Base-by-base conservation (phyloP, 2,888 invertebrate species). In the Diplolepis rosae region DNA sequence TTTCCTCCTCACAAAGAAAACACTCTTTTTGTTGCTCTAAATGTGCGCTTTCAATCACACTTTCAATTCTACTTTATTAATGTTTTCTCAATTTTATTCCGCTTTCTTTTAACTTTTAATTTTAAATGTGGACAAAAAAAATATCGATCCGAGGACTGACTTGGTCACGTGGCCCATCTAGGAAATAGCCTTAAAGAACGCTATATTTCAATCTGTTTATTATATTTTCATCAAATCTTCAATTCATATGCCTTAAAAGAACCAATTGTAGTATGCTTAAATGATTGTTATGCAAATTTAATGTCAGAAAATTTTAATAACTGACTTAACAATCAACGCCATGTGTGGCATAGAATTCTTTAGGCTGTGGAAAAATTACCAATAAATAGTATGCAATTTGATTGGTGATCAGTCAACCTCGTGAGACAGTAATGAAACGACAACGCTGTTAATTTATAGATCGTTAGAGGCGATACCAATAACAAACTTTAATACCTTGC, bases 381-480 rank as follows among this genome's bases (percentile, higher is more conserved):
- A 54, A 32, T 32, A 27, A 51, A n/a, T 28, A 51, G 27, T 51
- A 28, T 54, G n/a, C 28, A 32, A 54, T 54, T 30, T 54, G 30
- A 54, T 54, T 54, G 54, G 54, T 30, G 9, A 32, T 54, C 30
- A 54, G 30, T 54, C 30, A 54, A 30, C 15, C 18, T n/a, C 51
- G 28, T 51, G 51, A n/a, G 51, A 51, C n/a, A 28, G 51, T n/a
- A 51, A 51, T 51, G 51, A 51, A n/a, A 51, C 51, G 27, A 51
- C 51, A 27, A 27, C 15, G 18, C 22, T 11, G 35, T 56, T 56
- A 56, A 56, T 56, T 39, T 39, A 56, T 56, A 35, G 56, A 35
- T 56, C 24, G 56, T 56, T 56, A 56, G 35, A n/a, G n/a, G 24
- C 24, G 35, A 15, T 28, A 51, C 27, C 51, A 51, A 51, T 51